Evolutionary conservation across 2,797 vertebrate species (phyloP), one percentile per base, ranked within the genome.

Genomic region (Rhinichthys osculus): DNA sequence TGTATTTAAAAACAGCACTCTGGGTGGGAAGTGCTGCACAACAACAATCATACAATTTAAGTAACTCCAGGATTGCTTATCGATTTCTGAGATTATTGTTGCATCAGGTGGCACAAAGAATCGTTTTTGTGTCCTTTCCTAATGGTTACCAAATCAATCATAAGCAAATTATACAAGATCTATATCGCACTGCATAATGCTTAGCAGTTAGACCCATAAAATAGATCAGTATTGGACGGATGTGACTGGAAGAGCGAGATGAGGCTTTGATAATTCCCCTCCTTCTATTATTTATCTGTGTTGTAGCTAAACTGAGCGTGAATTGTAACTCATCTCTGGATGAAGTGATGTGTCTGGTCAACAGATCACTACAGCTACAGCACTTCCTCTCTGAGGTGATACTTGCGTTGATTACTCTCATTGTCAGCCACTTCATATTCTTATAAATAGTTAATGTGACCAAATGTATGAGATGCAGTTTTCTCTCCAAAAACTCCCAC

Each of bases 101-200:
- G 35, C 74, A 81, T 87, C 73, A 84, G 84, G 82, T 80, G 87
- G 73, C 52, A 73, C 11, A 27, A 72, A 42, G 33, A 73, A 90
- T 87, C 62, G 59, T 87, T 86, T 84, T 50, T 40, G 33, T 67
- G 77, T 62, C 50, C 81, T 83, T 78, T 80, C 78, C 66, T 79
- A 78, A 89, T 78, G 81, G 85, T 57, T 70, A 86, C 50, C 76
- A 74, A 84, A 90, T 86, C 84, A 84, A 87, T 88, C 88, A 77
- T 85, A 87, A 89, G 67, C 83, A 74, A 76, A 89, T 89, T 91
- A 87, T 64, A 81, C 83, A 84, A 82, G 86, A 78, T 82, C 85
- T 70, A 57, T 84, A 89, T 90, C 87, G 84, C 57, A 27, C 40
- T 42, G 44, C 70, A 82, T 81, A 83, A 88, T 78, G 74, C 70